Evolutionary conservation across 2,888 invertebrate genomes (phyloP), one percentile per base, ranked within the genome.

Genomic region (Dryadula phaetusa): DNA sequence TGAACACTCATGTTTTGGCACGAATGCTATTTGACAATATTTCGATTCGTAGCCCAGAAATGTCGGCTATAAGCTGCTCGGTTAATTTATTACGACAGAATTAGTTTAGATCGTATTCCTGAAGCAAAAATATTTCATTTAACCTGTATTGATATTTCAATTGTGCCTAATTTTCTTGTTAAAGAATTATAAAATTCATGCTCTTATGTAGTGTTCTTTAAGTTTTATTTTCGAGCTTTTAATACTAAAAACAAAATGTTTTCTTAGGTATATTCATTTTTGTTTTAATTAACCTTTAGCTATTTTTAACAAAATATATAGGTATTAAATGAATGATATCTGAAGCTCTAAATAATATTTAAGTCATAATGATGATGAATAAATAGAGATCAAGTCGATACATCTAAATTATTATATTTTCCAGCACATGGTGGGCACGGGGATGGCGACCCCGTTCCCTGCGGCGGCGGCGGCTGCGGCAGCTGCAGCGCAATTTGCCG

Each of bases 391-490:
- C 22, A 40, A 10, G 5, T 34, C 40, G 10, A 16, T 34, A 37
- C 4, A 62, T 28, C 14, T 22, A 12, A 16, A 34, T 6, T 52
- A 7, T 60, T 37, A 10, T 32, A 37, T 54, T 58, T 96, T 95
- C 42, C 95, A 97, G 97, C 97, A 97, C 94, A 97, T 97, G 97
- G 97, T 98, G 93, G 97, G 97, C 94, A 96, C 97, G 94, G 97
- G 97, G 86, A 96, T 97, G 95, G 95, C 95, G 91, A 93, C 93
- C 93, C 95, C 95, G 90, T 95, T 95, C 88, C 94, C 94, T 77
- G 94, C 94, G 87, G 94, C 94, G 86, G 93, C 94, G 81, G 93
- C 94, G 80, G 94, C 94, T 77, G 93, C 94, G 79, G 94, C 94
- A 69, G 94, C 94, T 75, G 94, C 94, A 74, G 94, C 94, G 64